Evolutionary conservation across 2,113 vertebrate genomes (phyloP), one percentile per base, ranked within the genome.

Genomic region (Tragelaphus strepsiceros): DNA sequence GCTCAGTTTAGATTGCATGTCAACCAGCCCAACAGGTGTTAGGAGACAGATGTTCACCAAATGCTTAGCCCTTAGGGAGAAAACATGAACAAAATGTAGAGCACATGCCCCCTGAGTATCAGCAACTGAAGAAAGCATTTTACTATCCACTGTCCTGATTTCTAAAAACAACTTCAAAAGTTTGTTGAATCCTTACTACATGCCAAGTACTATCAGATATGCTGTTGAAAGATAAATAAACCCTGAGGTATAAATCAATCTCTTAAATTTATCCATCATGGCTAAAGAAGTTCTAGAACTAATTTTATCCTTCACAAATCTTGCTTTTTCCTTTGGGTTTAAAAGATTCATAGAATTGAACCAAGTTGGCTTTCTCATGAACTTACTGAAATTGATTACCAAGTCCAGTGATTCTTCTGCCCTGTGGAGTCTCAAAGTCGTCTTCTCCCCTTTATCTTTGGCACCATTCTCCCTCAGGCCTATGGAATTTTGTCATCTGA

Each of bases 41-140:
- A 74, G 93, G 95, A 91, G 89, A 95, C 96, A 97, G 97, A 89
- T 98, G 97, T 96, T 97, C 78, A 59, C 93, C 93, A 96, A 93
- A 88, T 71, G 61, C 93, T 97, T 87, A 83, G 89, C 62, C 90
- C 58, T 86, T 19, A 1, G 82, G 94, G 93, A 86, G 86, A 94
- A 97, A 95, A 97, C 97, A 86, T 86, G 83, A 80, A 94, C 88
- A 88, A 88, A 96, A 94, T n/a, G 93, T 4, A 83, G 32, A 89
- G 67, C 61, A 3, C 21, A 67, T 80, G 94, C 81, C 81, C 67
- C 85, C 78, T 12, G 64, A 78, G n/a, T 59, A 78, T 92, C 24
- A 58, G 92, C 86, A 88, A 71, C 46, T 19, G 88, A 97, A 88
- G 54, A 77, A 96, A 95, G 58, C 56, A 64, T 58, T 82, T 97